A percentile compares a stretch with the other conserved stretches of the same genome.
These are phyloP conservation scores for Machimus rusticus DNA, from an alignment of 2,888 invertebrate species.

Conservation along the genomic window DNA sequence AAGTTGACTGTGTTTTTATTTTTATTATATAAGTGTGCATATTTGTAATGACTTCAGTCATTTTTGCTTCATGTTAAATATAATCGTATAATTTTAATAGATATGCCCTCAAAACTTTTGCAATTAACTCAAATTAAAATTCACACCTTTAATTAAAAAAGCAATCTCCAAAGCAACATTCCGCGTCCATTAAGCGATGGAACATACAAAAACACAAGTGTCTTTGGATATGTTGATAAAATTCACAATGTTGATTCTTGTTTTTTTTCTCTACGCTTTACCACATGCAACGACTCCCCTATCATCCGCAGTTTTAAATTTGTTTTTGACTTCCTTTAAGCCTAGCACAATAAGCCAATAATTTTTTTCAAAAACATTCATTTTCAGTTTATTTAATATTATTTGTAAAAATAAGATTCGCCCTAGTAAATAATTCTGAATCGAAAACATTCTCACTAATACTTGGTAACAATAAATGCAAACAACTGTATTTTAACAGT, in stretches of 20 bases:
- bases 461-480: conserved; percentile 35
- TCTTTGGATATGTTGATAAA: neutral
- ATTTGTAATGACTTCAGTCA: neutral
- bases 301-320: neutral
- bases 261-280: neutral
- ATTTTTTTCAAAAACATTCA: neutral
- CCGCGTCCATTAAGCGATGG: neutral
- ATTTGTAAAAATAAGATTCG: neutral
- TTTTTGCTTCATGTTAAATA: too few species aligned
- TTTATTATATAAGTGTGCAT: neutral
- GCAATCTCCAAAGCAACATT: neutral
- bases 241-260: neutral
- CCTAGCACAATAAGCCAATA: neutral
- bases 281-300: neutral
- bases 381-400: neutral
- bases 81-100: too few species aligned
- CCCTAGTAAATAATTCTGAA: neutral
- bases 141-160: neutral
- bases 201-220: neutral
- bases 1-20: neutral
- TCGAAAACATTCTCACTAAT: neutral
- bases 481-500: neutral
- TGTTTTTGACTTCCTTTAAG: neutral
- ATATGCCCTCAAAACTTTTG: neutral
- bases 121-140: neutral